Evolutionary conservation across 2,113 vertebrate species (phyloP).

Genomic region (Xiphorhynchus elegans): DNA sequence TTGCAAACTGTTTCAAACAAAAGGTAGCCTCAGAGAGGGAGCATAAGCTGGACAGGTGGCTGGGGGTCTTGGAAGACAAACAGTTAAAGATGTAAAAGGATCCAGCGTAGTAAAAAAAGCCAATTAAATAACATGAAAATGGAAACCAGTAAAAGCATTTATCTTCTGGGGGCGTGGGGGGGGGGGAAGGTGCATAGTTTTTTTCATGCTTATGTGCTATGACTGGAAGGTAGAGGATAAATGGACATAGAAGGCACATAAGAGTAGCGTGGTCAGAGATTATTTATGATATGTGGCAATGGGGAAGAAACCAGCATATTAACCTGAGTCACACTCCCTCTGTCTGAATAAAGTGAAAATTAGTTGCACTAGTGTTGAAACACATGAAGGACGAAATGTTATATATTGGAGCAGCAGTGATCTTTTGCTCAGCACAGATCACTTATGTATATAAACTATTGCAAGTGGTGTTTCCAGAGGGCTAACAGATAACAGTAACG

Average conservation of each 20-base stretch:
- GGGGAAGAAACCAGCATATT: not conserved
- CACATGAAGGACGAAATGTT: not conserved
- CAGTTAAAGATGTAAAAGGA: not conserved
- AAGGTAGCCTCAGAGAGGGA: not conserved
- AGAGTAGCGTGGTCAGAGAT: not conserved
- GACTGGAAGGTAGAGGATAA: not conserved
- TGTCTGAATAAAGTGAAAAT: not conserved
- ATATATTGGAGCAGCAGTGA: not conserved
- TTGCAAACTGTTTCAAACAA: not conserved
- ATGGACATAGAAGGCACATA: not conserved
- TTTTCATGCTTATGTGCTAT: not conserved
- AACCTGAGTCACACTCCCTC: not conserved
- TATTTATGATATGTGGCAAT: not conserved
- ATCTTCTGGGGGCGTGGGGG: not conserved
- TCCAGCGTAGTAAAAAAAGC: not conserved
- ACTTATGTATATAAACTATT: not conserved
- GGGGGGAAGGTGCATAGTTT: not conserved
- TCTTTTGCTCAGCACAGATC: not conserved
- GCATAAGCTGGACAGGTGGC: not conserved
- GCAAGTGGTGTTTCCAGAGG: not conserved
- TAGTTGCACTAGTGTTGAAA: not conserved
- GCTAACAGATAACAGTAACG: not conserved
- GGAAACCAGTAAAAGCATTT: not conserved
- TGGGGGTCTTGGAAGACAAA: not conserved
- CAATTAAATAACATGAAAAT: not conserved